Base-by-base conservation (phyloP, 2,888 invertebrate genomes). In the Physocephala rufipes region DNA sequence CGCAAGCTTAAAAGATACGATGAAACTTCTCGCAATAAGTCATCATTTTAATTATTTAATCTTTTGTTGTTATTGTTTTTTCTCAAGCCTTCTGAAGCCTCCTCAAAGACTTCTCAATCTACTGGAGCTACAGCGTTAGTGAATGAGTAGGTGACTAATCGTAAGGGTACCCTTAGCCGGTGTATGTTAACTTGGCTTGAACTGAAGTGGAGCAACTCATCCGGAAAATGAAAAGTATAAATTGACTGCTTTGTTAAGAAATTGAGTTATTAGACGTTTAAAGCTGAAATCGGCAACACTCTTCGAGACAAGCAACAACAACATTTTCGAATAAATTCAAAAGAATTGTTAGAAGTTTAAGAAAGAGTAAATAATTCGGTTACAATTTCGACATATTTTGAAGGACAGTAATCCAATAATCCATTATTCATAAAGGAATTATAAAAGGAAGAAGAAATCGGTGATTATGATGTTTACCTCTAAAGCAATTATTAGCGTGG, bases 221-320 rank as follows among this genome's bases (percentile, higher is more conserved):
- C 82, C 81, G 83, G 82, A 83, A 83, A 83, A 79, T 80, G 78
- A 79, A 80, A 80, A 79, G 82, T 83, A 83, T 83, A 83, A 83
- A 83, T 84, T 82, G 82, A 79, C 78, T 79, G 72, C 77, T 71
- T 74, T 74, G 76, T 73, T 82, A 80, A 78, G 81, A 82, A 79
- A 77, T 75, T 78, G 79, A 78, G 81, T 81, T 82, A 84, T 78
- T 82, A 78, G 61, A 68, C 68, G 68, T 51, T 62, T 49, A 43
- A 61, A 49, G 61, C n/a, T 21, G 19, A 36, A 13, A 26, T 13
- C 58, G 16, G 19, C 61, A 53, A 62, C 68, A 68, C 2, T n/a
- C n/a, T n/a, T n/a, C n/a, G n/a, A n/a, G n/a, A n/a, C n/a, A n/a
- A n/a, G n/a, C n/a, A n/a, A n/a, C n/a, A n/a, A n/a, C n/a, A n/a